A percentile compares a stretch with the other conserved stretches of the same genome.
These are phyloP conservation scores for Procambarus virginalis DNA, from an alignment of 1,140 invertebrate species.

Conservation along the genomic window DNA sequence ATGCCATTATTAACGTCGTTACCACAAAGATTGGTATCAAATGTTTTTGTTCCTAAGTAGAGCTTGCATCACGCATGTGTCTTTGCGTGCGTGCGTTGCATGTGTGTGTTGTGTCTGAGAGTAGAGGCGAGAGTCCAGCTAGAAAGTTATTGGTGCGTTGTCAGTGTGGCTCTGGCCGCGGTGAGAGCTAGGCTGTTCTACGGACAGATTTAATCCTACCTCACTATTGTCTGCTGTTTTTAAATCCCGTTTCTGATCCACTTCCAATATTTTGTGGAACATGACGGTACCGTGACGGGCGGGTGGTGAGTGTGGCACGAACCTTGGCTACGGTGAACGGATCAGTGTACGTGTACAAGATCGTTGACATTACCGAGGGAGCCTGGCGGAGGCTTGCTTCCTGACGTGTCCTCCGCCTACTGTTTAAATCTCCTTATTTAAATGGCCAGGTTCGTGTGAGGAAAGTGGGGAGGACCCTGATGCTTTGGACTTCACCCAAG, in stretches of 20 bases:
- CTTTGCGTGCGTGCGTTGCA: no score
- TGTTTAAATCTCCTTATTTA: slow-evolving; percentile 10
- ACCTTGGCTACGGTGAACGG: background rate
- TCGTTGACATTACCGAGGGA: slow-evolving; percentile 45
- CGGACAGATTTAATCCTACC: background rate
- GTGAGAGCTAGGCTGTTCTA: background rate
- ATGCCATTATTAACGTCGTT: no score
- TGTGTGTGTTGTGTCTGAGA: no score
- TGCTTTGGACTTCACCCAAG: background rate
- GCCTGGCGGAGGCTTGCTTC: slow-evolving; percentile 6
- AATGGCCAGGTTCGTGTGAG: slow-evolving; percentile 11
- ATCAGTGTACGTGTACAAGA: slow-evolving; percentile 7
- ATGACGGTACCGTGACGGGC: background rate
- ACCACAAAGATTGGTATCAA: no score
- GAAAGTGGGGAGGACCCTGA: background rate
- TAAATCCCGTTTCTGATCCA: no score
- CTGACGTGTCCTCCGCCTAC: background rate
- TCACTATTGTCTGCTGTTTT: background rate
- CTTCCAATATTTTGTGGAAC: no score
- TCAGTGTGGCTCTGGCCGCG: slow-evolving; percentile 35
- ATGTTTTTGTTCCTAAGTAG: no score
- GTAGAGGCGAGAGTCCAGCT: slow-evolving; percentile 3
- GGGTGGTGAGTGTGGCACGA: no score
- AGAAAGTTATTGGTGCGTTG: slow-evolving; percentile 5
- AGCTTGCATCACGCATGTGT: no score